A percentile compares a stretch with the other conserved stretches of the same genome.
Conservation (phyloP, 2,797 vertebrate genomes). For the Pantherophis alleghaniensis region DNA sequence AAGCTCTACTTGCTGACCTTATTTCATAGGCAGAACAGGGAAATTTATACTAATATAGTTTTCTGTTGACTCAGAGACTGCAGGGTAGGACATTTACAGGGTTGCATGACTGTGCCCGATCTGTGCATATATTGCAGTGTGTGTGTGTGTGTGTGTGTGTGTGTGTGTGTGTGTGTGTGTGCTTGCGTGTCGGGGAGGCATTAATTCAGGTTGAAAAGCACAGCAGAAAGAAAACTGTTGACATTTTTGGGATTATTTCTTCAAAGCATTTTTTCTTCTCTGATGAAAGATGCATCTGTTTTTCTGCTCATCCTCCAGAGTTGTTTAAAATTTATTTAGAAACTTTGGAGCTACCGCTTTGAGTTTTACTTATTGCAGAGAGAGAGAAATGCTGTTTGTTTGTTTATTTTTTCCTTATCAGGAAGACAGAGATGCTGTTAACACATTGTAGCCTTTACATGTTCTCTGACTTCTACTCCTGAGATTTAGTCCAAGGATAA, state of each 20-base stretch:
- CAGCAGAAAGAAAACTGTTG: background rate
- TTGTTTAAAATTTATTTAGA: background rate
- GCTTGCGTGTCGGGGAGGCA: no score
- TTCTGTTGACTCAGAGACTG: background rate
- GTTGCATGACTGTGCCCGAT: background rate
- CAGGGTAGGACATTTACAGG: background rate
- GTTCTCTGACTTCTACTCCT: background rate
- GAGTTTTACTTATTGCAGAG: background rate
- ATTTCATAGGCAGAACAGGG: background rate
- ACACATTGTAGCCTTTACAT: background rate
- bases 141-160: background rate
- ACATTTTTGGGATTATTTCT: background rate
- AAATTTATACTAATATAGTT: background rate
- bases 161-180: background rate
- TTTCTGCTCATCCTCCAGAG: background rate
- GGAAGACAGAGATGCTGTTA: background rate
- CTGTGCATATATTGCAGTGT: background rate
- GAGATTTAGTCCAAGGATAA: background rate
- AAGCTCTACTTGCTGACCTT: background rate
- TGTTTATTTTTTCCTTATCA: background rate
- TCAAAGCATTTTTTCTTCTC: background rate
- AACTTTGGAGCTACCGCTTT: background rate
- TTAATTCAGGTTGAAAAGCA: background rate
- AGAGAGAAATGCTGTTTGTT: background rate
- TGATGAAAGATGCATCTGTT: background rate